Percentiles rank a stretch among this genome's conserved stretches.
Conservation (phyloP, 1,140 invertebrate genomes). For the Acyrthosiphon pisum region DNA sequence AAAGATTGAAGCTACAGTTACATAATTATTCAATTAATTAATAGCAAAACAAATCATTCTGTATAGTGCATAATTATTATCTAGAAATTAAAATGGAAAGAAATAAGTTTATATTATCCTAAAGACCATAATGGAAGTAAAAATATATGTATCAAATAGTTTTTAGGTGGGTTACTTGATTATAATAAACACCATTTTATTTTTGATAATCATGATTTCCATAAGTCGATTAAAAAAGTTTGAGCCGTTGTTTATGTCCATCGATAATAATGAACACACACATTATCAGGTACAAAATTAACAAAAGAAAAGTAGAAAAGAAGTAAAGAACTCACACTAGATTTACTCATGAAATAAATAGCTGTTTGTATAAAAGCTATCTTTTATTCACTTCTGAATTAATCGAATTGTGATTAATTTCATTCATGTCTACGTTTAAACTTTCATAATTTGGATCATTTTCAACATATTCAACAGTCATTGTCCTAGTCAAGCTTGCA, state of each 20-base stretch:
- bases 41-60: slow-evolving; percentile 2
- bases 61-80: not conserved
- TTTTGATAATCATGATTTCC: not conserved
- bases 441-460: slow-evolving; percentile 60
- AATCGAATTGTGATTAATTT: slow-evolving; percentile 60
- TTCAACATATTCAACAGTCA: slow-evolving; percentile 50
- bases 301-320: slow-evolving; percentile 38
- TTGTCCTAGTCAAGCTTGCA: slow-evolving; percentile 60
- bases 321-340: slow-evolving; percentile 22
- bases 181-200: not conserved
- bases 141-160: not conserved
- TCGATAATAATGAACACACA: slow-evolving; percentile 4
- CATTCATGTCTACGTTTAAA: slow-evolving; percentile 55
- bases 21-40: not conserved
- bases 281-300: slow-evolving; percentile 51
- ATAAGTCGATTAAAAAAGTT: not conserved
- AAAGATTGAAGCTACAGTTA: not conserved
- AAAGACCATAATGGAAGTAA: not conserved
- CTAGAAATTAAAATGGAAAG: not conserved
- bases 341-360: not conserved
- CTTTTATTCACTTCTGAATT: slow-evolving; percentile 58
- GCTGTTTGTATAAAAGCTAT: slow-evolving; percentile 26
- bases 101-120: slow-evolving; percentile 3
- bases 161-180: not conserved
- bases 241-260: not conserved